Conservation (phyloP, 2,888 invertebrate genomes). For the Crematogaster levior region DNA sequence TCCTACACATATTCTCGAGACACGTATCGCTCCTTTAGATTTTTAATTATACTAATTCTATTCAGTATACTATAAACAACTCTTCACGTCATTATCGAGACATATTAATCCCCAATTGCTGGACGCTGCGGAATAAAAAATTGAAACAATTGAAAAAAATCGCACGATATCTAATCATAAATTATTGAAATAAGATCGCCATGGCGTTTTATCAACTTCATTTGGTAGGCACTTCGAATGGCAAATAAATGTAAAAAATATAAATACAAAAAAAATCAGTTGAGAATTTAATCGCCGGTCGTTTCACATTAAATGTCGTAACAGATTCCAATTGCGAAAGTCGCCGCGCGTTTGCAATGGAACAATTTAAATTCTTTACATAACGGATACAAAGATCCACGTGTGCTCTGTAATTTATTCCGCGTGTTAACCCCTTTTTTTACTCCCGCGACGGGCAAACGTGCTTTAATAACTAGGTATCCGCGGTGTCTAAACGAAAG, state of each 20-base stretch:
- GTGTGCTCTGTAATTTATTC: conserved; percentile 71
- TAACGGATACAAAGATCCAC: conserved; percentile 64
- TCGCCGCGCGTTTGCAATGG: conserved; percentile 59
- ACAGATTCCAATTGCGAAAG: conserved; percentile 63
- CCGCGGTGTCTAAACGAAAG: conserved; percentile 73
- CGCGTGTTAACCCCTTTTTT: conserved; percentile 51
- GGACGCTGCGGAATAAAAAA: background rate
- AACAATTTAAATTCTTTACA: conserved; percentile 73
- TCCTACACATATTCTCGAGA: conserved; percentile 22
- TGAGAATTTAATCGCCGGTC: conserved; percentile 34
- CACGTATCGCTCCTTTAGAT: background rate
- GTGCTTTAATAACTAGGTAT: conserved; percentile 75
- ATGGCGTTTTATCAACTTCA: background rate
- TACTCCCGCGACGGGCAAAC: conserved; percentile 43
- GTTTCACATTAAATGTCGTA: conserved; percentile 40
- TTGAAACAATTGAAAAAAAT: background rate
- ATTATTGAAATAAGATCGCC: conserved; percentile 22
- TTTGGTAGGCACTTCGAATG: background rate
- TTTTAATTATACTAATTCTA: conserved; percentile 36
- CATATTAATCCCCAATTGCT: background rate
- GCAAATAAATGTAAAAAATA: background rate
- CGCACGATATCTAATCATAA: conserved; percentile 8
- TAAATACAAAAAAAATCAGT: conserved; percentile 2
- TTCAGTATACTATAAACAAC: background rate
- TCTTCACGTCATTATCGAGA: background rate